Conservation (phyloP, 2,113 vertebrate genomes). For the Elgaria multicarinata region DNA sequence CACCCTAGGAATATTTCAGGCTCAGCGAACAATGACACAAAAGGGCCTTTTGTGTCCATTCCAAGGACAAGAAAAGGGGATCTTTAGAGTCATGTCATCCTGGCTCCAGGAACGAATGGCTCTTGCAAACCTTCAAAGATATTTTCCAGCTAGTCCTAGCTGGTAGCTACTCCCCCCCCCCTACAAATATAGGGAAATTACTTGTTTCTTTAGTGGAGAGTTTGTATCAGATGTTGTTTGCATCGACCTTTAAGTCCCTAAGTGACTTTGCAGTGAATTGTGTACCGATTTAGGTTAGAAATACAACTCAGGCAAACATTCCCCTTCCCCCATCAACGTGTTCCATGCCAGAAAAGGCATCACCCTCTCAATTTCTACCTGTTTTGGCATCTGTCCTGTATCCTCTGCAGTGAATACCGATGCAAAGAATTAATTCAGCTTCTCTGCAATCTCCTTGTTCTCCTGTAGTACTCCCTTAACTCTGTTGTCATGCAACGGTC, state of each 20-base stretch:
- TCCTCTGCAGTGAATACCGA: too few relatives aligned
- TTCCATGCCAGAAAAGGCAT: not conserved
- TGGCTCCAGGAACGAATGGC: slow-evolving; percentile 20
- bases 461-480: too few relatives aligned
- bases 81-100: slow-evolving; percentile 29
- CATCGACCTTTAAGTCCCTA: not conserved
- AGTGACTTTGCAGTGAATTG: not conserved
- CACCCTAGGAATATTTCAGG: slow-evolving; percentile 48
- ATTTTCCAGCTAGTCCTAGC: not conserved
- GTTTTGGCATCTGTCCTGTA: too few relatives aligned
- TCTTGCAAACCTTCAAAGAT: not conserved
- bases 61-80: slow-evolving; percentile 30
- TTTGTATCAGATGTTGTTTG: not conserved
- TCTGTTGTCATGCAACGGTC: too few relatives aligned
- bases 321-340: not conserved
- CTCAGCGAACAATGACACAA: not conserved
- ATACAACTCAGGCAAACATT: not conserved
- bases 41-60: slow-evolving; percentile 52
- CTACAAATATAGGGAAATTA: slow-evolving; percentile 7
- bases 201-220: slow-evolving; percentile 26
- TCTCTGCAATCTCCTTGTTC: too few relatives aligned
- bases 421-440: too few relatives aligned
- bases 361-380: not conserved
- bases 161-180: not conserved
- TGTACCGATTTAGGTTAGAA: not conserved